Percentiles rank a stretch among this genome's conserved stretches.
phyloP scores from a whole-genome alignment of 2,888 invertebrate genomes.

The Scaptomyza polygonia region DNA sequence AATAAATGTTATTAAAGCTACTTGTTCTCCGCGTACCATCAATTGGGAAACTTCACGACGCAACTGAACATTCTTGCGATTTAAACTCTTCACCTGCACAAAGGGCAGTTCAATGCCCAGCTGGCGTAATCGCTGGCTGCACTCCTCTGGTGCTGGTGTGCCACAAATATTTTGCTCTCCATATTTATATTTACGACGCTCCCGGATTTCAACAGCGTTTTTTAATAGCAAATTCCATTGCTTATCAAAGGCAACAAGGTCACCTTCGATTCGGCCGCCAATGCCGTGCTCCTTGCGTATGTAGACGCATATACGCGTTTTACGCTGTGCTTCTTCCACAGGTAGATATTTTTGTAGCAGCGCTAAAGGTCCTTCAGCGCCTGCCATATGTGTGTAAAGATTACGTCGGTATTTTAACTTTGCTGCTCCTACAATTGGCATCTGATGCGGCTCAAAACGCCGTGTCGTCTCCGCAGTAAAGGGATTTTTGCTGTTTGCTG shows the following conservation, averaged over 20 bases:
- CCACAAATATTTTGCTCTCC: slow-evolving; percentile 76
- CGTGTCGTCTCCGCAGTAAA: slow-evolving; percentile 50
- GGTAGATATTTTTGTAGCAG: slow-evolving; percentile 86
- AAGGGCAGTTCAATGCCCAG: slow-evolving; percentile 85
- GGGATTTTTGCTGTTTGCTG: not conserved
- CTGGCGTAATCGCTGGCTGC: slow-evolving; percentile 84
- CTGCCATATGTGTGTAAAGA: slow-evolving; percentile 83
- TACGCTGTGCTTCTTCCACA: not conserved
- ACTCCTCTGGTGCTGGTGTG: slow-evolving; percentile 79
- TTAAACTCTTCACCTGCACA: slow-evolving; percentile 86
- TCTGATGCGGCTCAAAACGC: slow-evolving; percentile 85
- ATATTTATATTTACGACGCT: slow-evolving; percentile 85
- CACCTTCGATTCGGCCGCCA: slow-evolving; percentile 91
- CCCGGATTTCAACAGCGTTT: slow-evolving; percentile 93
- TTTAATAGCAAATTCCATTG: slow-evolving; percentile 95
- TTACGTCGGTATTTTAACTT: slow-evolving; percentile 82
- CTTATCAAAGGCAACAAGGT: slow-evolving; percentile 94
- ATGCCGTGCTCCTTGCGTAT: slow-evolving; percentile 90
- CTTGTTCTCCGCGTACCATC: slow-evolving; percentile 91
- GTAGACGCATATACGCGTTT: slow-evolving; percentile 82
- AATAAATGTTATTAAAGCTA: slow-evolving; percentile 86
- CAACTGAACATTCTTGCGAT: slow-evolving; percentile 88
- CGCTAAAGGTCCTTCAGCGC: slow-evolving; percentile 88
- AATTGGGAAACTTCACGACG: slow-evolving; percentile 88
- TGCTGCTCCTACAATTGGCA: slow-evolving; percentile 66